Evolutionary conservation across 1,140 invertebrate species (phyloP).

Genomic region (Cotesia vestalis): DNA sequence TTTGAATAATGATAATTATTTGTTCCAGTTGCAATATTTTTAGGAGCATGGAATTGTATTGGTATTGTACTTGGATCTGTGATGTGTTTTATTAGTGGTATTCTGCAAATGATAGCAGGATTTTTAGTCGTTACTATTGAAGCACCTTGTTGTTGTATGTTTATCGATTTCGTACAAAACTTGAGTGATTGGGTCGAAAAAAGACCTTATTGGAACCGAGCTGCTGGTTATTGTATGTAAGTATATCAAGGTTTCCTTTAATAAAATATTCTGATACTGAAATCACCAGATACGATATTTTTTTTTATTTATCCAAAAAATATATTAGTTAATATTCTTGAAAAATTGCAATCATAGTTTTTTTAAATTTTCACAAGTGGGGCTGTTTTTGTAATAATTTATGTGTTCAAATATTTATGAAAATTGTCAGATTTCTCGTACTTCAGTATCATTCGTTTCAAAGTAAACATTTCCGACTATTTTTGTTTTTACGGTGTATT

Average conservation of each 20-base stretch:
- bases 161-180: constrained; percentile 89
- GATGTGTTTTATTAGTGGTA: constrained; percentile 79
- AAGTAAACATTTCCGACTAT: too few species aligned
- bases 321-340: too few species aligned
- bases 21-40: constrained; percentile 83
- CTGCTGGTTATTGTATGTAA: constrained; percentile 85
- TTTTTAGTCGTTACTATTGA: constrained; percentile 88
- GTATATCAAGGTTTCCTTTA: constrained; percentile 54
- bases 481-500: too few species aligned
- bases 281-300: too few species aligned
- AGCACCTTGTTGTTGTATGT: constrained; percentile 94
- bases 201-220: constrained; percentile 90
- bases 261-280: too few species aligned
- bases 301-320: too few species aligned
- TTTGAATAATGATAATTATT: constrained; percentile 22
- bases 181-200: constrained; percentile 83
- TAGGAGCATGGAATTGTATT: constrained; percentile 83
- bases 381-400: too few species aligned
- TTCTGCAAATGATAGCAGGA: constrained; percentile 89
- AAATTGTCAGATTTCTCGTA: too few species aligned
- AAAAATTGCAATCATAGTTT: too few species aligned
- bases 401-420: too few species aligned
- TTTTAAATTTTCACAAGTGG: constrained; percentile 16
- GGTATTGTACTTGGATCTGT: constrained; percentile 74
- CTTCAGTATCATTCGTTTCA: too few species aligned